phyloP scores from a whole-genome alignment of 2,113 vertebrate species.

The Petromus typicus region DNA sequence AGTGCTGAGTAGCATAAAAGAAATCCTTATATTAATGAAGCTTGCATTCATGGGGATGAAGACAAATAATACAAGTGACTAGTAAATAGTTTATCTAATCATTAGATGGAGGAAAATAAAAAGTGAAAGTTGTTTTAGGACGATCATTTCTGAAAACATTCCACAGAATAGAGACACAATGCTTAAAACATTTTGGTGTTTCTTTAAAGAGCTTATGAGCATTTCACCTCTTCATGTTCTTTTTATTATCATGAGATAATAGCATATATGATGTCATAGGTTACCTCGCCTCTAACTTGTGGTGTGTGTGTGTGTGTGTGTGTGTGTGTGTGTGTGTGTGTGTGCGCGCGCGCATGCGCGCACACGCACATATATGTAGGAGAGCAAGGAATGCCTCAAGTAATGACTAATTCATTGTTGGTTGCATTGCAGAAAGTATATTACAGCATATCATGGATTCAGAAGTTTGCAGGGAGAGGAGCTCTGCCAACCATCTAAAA shows the following conservation, averaged over 20 bases:
- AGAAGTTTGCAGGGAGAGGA: background rate
- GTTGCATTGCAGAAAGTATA: background rate
- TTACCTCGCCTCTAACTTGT: background rate
- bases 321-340: background rate
- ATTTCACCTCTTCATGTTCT: background rate
- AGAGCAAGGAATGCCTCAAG: background rate
- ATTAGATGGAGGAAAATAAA: background rate
- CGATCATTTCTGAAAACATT: background rate
- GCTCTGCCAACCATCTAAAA: background rate
- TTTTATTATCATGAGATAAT: background rate
- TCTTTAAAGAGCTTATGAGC: background rate
- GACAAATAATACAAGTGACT: background rate
- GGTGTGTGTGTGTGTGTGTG: background rate
- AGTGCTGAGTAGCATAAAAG: background rate
- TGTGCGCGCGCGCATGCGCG: too few species aligned
- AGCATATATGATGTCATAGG: background rate
- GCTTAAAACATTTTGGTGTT: background rate
- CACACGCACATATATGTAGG: too few species aligned
- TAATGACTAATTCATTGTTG: background rate
- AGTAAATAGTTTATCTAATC: background rate
- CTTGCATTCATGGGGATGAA: background rate
- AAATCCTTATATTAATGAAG: background rate
- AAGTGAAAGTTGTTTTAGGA: background rate
- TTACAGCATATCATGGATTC: background rate
- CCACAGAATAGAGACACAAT: background rate